Conservation (phyloP, 2,113 vertebrate species). For the Halichoeres trimaculatus region DNA sequence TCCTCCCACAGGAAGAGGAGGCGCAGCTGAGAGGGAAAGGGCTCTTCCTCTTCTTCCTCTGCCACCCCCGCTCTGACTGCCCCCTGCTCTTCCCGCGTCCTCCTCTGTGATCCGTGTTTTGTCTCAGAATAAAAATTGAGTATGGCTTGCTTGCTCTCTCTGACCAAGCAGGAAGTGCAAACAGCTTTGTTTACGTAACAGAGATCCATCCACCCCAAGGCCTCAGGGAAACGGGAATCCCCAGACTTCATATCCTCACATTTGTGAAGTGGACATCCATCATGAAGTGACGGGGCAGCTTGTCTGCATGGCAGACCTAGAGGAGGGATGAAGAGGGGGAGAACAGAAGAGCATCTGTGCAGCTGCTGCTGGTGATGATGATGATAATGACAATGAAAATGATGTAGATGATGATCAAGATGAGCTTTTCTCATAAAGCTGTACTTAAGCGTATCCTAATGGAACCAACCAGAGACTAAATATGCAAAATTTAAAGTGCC, state of each 20-base stretch:
- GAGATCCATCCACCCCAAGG: slow-evolving; percentile 67
- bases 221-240: slow-evolving; percentile 79
- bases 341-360: slow-evolving; percentile 71
- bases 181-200: slow-evolving; percentile 75
- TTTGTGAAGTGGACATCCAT: slow-evolving; percentile 74
- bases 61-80: slow-evolving; percentile 39
- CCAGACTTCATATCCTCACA: slow-evolving; percentile 73
- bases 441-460: slow-evolving; percentile 54
- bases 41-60: slow-evolving; percentile 76
- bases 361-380: background rate
- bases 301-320: slow-evolving; percentile 55
- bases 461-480: slow-evolving; percentile 40
- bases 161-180: slow-evolving; percentile 66
- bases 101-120: slow-evolving; percentile 76
- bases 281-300: slow-evolving; percentile 64
- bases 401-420: slow-evolving; percentile 24
- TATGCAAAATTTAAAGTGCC: slow-evolving; percentile 24
- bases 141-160: slow-evolving; percentile 35
- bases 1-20: slow-evolving; percentile 75
- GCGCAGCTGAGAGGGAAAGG: slow-evolving; percentile 80
- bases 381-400: slow-evolving; percentile 20
- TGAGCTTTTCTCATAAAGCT: slow-evolving; percentile 66
- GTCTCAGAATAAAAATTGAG: slow-evolving; percentile 69
- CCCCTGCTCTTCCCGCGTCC: slow-evolving; percentile 61
- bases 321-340: slow-evolving; percentile 12